Percentiles rank a stretch among this genome's conserved stretches.
These are phyloP conservation scores for Pseudomugil tenellus DNA, from an alignment of 2,797 vertebrate genomes.

Conservation along the genomic window DNA sequence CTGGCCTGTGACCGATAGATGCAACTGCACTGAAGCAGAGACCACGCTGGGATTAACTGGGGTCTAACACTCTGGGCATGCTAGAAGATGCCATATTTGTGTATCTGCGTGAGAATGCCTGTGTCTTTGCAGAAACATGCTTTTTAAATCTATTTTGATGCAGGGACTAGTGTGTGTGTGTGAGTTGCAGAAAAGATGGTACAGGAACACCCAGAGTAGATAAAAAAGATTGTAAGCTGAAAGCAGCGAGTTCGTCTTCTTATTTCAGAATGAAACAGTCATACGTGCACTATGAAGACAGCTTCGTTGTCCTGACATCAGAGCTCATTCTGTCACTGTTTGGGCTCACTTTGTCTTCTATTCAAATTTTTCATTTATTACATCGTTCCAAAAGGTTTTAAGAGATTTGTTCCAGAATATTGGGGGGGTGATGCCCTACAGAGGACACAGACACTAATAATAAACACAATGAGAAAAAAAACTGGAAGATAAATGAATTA, in stretches of 20 bases:
- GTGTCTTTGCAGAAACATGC: not conserved
- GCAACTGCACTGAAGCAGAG: constrained; percentile 61
- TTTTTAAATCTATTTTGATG: constrained; percentile 11
- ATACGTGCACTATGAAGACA: constrained; percentile 4
- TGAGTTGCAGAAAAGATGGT: not conserved
- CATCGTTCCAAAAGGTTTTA: not conserved
- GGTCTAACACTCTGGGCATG: constrained; percentile 49
- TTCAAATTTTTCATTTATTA: not conserved
- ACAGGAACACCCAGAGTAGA: not conserved
- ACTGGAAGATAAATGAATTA: not conserved
- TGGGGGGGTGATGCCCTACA: not conserved
- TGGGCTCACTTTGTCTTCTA: constrained; percentile 9
- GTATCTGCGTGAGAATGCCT: not conserved
- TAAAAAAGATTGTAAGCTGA: not conserved
- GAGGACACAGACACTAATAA: not conserved
- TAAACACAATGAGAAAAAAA: not conserved
- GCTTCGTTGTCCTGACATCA: constrained; percentile 9
- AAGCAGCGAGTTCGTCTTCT: constrained; percentile 1
- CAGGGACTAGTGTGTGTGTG: constrained; percentile 14
- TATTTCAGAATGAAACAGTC: constrained; percentile 17
- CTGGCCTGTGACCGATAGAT: constrained; percentile 74
- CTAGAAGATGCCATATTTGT: constrained; percentile 45
- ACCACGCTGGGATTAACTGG: constrained; percentile 60
- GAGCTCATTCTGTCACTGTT: constrained; percentile 1
- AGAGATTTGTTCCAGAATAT: constrained; percentile 1